Evolutionary conservation across 53 echinoderm and acorn worm genomes (phyloP), one percentile per base, ranked within the genome.

Genomic region (Astropecten irregularis): DNA sequence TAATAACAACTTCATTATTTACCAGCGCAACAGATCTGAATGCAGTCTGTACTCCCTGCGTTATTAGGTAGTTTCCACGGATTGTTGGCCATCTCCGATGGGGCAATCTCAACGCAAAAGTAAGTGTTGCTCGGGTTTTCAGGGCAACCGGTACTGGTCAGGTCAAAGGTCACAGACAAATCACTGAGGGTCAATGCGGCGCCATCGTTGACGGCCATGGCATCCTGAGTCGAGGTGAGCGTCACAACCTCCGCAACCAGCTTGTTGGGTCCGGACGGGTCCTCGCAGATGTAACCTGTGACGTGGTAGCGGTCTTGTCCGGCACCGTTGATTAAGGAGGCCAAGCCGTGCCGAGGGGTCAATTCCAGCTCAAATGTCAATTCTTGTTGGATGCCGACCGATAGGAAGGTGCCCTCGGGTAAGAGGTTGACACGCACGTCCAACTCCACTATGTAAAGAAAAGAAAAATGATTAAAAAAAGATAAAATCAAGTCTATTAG

Each of bases 11-110:
- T n/a, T n/a, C n/a, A n/a, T n/a, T n/a, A 49, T 47, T 47, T 23
- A 83, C 83, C 83, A 39, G 69, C 83, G 69, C 83, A 83, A 27
- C 83, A 52, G 16, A 83, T 83, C 11, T 54, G 68, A 36, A 55
- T 37, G 69, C 83, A 83, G n/a, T 69, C 50, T 20, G 56, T 83
- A 4, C 23, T 68, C 5, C 51, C 19, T 13, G 83, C 83, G 22
- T 27, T 36, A 38, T 83, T 69, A n/a, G 83, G 69, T 53, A 68
- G 83, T 54, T 56, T 83, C 83, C 83, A 83, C 20, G 69, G 18
- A 11, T 68, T 42, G 40, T 33, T 33, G 9, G 68, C 83, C 54
- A 52, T 54, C 25, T 29, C 22, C 27, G 83, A 83, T 11, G 83
- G 69, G 13, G 23, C 36, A 10, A 83, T 38, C 53, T 50, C 69